A percentile compares a stretch with the other conserved stretches of the same genome.
These are phyloP conservation scores for Podarcis raffonei DNA, from an alignment of 2,113 vertebrate genomes.

Conservation along the genomic window DNA sequence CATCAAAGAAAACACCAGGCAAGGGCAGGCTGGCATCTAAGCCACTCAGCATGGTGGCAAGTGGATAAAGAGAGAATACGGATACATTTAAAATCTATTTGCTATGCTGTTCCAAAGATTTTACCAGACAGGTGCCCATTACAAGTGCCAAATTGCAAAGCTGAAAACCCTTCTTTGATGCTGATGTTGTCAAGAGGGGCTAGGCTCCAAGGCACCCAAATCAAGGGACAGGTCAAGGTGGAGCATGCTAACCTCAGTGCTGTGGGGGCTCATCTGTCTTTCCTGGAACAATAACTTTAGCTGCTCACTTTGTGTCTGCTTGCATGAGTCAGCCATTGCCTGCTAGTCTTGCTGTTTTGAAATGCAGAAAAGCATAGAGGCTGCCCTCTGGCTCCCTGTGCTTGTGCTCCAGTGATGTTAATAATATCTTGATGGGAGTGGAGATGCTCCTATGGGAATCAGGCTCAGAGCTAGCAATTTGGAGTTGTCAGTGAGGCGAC, in stretches of 20 bases:
- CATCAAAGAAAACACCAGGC: neutral
- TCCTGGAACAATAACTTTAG: conserved; percentile 2
- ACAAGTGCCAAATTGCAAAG: neutral
- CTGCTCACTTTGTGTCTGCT: conserved; percentile 10
- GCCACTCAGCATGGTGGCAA: too few species aligned
- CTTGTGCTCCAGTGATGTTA: conserved; percentile 1
- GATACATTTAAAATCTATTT: neutral
- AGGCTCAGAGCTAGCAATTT: neutral
- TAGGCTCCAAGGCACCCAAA: neutral
- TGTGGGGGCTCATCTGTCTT: neutral
- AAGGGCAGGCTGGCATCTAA: too few species aligned
- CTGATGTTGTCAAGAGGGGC: neutral
- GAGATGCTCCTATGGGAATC: conserved; percentile 24
- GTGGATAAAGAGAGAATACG: neutral
- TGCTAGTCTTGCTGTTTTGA: neutral
- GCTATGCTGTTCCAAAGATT: neutral
- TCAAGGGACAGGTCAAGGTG: conserved; percentile 9
- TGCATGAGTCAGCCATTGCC: neutral
- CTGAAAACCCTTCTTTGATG: neutral
- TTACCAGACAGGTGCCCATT: neutral
- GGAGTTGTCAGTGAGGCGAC: neutral
- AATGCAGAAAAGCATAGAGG: neutral
- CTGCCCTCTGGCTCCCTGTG: neutral
- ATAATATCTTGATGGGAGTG: conserved; percentile 15
- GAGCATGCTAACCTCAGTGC: neutral